Evolutionary conservation across 2,113 vertebrate species (phyloP), one percentile per base, ranked within the genome.

Genomic region (Rhadina sibilatrix): DNA sequence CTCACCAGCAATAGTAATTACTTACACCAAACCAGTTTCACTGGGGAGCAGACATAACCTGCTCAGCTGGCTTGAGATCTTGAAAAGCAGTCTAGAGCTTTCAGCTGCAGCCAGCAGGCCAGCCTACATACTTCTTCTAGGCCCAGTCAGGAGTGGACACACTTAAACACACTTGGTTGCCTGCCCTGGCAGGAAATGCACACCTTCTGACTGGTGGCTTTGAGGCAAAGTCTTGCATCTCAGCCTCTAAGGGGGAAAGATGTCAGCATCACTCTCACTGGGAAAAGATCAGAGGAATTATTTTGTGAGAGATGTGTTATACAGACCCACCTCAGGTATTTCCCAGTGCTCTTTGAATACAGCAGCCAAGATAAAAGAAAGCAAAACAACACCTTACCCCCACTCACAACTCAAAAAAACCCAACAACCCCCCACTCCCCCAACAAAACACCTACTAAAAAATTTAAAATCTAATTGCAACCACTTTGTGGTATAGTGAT

Each of bases 1-100:
- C 35, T 90, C 6, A 18, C 37, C 68, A 78, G 79, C 71, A 77
- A 40, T 0, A 65, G 19, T 81, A 86, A 93, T 95, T 92, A 56
- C 19, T 53, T 50, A 33, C 35, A 83, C 16, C 59, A 90, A 93
- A 66, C 85, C 56, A 70, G 90, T 90, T 92, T 75, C 57, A 46
- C 76, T 74, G 35, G 56, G 70, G 68, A 88, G 76, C 44, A 80
- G 42, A 64, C 69, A 54, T 22, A 83, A 93, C 95, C 92, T 80
- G 94, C 90, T 92, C 44, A 92, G 80, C 92, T 94, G 90, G 94
- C 79, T 46, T 50, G 50, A 77, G 83, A 50, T 80, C 94, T 90
- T 93, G 88, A 95, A 95, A 94, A 83, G 33, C 79, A 52, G 68
- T 74, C 54, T 74, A 31, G 71, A 63, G 25, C 50, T 86, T 79